Percentiles rank a stretch among this genome's conserved stretches.
phyloP scores from a whole-genome alignment of 2,888 invertebrate species.

The Sisyra terminalis region DNA sequence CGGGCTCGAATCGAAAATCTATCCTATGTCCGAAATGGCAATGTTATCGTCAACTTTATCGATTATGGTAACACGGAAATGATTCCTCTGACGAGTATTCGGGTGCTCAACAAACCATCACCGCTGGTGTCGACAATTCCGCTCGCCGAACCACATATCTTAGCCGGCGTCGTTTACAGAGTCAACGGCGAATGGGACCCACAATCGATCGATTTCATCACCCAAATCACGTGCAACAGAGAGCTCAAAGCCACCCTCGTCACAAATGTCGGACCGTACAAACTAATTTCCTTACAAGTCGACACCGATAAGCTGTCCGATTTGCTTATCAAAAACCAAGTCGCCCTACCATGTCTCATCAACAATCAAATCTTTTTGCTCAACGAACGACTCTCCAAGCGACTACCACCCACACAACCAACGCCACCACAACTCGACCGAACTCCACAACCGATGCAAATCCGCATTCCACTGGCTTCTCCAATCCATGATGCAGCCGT shows the following conservation, averaged over 20 bases:
- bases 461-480: conserved; percentile 17
- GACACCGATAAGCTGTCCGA: conserved; percentile 32
- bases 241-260: conserved; percentile 22
- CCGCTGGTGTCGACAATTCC: conserved; percentile 28
- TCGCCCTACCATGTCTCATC: conserved; percentile 29
- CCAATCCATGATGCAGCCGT: conserved; percentile 29
- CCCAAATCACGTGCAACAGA: conserved; percentile 25
- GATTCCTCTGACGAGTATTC: conserved; percentile 38
- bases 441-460: conserved; percentile 13
- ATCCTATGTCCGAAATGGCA: conserved; percentile 29
- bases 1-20: conserved; percentile 40
- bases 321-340: conserved; percentile 28
- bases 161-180: conserved; percentile 34
- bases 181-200: conserved; percentile 38
- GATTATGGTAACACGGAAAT: conserved; percentile 49
- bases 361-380: conserved; percentile 29
- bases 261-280: conserved; percentile 21
- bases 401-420: conserved; percentile 2
- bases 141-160: conserved; percentile 40
- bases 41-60: conserved; percentile 47
- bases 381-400: conserved; percentile 1
- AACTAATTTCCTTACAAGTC: conserved; percentile 30
- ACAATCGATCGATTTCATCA: conserved; percentile 26
- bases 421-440: conserved; percentile 14
- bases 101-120: conserved; percentile 36